Conservation (phyloP, 2,113 vertebrate genomes). For the mouse (Mus musculus) region GRCm39 chr3:100896001-100896500, state of each 20-base stretch:
- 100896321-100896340: not conserved
- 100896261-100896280: not conserved
- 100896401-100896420: not conserved
- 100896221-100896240: not conserved
- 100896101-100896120: not conserved
- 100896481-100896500: not conserved
- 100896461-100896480: not conserved
- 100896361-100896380: not conserved
- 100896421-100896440: not conserved
- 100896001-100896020: not conserved
- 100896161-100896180: not conserved
- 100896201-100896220: slow-evolving; percentile 32
- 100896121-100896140: slow-evolving; percentile 33
- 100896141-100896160: slow-evolving; percentile 10
- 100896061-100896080: not conserved
- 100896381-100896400: not conserved
- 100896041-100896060: not conserved
- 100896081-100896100: not conserved
- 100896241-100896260: not conserved
- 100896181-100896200: not conserved
- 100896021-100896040: not conserved
- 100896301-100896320: not conserved
- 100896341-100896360: not conserved
- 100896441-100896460: not conserved
- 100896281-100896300: not conserved